These are phyloP conservation scores for Ophioninae sp. DNA, from an alignment of 2,888 invertebrate species.

Conservation along the genomic window DNA sequence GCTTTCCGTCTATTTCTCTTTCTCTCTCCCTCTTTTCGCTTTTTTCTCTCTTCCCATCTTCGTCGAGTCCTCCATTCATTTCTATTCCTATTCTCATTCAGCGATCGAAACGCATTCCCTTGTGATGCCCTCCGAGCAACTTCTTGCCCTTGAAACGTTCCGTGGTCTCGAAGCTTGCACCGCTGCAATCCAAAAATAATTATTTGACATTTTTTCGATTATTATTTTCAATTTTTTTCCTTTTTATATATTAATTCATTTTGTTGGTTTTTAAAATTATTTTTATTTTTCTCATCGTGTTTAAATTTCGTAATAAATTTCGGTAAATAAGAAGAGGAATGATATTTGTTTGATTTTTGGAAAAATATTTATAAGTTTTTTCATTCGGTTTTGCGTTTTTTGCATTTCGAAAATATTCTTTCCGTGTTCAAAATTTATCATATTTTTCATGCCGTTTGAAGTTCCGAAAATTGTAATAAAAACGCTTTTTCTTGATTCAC, in stretches of 20 bases:
- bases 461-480: no score
- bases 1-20: not conserved
- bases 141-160: constrained; percentile 1
- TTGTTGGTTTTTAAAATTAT: not conserved
- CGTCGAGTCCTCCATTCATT: constrained; percentile 44
- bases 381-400: no score
- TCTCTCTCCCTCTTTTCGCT: constrained; percentile 17
- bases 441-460: no score
- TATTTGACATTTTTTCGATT: not conserved
- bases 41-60: constrained; percentile 30
- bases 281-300: not conserved
- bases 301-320: no score
- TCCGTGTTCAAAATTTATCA: no score
- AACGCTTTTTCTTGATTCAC: no score
- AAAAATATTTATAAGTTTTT: no score
- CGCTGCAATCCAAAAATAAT: not conserved
- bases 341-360: no score
- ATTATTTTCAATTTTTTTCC: not conserved
- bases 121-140: not conserved
- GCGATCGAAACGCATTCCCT: not conserved
- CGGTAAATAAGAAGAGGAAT: no score
- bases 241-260: not conserved
- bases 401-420: no score
- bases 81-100: constrained; percentile 55
- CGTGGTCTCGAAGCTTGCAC: not conserved